phyloP scores from a whole-genome alignment of 2,888 invertebrate species.

The Pterostichus niger region DNA sequence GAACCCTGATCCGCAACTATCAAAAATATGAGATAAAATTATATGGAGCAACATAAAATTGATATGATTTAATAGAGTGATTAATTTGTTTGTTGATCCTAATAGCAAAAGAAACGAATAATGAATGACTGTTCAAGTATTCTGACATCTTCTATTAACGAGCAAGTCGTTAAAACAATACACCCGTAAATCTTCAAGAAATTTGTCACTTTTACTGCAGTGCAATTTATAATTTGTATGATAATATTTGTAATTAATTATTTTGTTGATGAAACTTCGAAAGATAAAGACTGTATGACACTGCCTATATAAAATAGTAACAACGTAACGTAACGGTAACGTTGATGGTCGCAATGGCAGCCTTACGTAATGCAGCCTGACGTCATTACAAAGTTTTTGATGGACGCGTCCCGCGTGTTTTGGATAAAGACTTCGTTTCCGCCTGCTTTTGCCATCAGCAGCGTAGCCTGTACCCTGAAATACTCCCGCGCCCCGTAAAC shows the following conservation, averaged over 20 bases:
- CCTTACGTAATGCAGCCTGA: constrained; percentile 51
- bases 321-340: not conserved
- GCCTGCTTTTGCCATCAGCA: constrained; percentile 6
- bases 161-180: constrained; percentile 28
- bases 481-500: not conserved
- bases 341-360: constrained; percentile 2
- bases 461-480: not conserved
- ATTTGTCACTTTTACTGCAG: constrained; percentile 14
- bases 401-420: constrained; percentile 57
- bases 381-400: constrained; percentile 55
- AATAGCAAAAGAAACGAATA: not conserved
- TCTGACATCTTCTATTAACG: constrained; percentile 8
- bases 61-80: constrained; percentile 27
- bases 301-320: not conserved
- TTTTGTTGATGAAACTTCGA: constrained; percentile 54
- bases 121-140: constrained; percentile 25
- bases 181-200: constrained; percentile 46
- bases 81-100: not conserved
- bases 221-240: constrained; percentile 52
- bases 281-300: constrained; percentile 20
- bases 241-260: constrained; percentile 54
- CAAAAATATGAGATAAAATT: not conserved
- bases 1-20: no score
- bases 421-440: constrained; percentile 47
- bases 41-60: not conserved